Conservation (phyloP, 2,888 invertebrate genomes). For the Himalopsyche kuldschensis region DNA sequence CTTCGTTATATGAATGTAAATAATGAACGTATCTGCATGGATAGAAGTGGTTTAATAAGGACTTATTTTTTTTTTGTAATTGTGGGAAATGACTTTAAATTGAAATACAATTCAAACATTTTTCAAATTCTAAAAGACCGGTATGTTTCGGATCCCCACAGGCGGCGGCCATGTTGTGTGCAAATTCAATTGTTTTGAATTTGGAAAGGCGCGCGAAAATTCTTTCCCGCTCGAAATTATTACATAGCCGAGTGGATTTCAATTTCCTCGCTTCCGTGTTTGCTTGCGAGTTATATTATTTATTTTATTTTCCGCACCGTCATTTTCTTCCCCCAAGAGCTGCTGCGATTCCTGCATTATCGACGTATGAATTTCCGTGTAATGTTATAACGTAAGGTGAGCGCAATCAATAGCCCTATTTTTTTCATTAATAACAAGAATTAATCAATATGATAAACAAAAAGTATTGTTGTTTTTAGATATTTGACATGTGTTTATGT, state of each 20-base stretch:
- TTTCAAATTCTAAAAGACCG: too few relatives aligned
- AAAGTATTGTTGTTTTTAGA: too few relatives aligned
- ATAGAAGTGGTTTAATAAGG: too few relatives aligned
- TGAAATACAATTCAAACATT: too few relatives aligned
- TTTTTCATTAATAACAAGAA: too few relatives aligned
- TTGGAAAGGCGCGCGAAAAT: background rate
- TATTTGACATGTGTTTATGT: too few relatives aligned
- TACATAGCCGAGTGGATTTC: background rate
- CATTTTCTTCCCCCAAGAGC: background rate
- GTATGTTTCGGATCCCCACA: background rate
- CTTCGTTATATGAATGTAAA: too few relatives aligned
- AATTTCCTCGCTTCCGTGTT: background rate
- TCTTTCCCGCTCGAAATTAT: background rate
- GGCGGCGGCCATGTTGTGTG: background rate
- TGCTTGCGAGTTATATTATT: background rate
- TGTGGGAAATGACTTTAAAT: too few relatives aligned
- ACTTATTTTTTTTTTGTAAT: too few relatives aligned
- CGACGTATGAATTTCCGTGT: background rate
- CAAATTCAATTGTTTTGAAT: background rate
- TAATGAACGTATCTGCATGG: too few relatives aligned
- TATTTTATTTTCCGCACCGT: background rate
- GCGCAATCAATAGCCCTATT: background rate
- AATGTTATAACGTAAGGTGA: background rate
- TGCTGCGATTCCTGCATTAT: background rate
- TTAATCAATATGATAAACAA: too few relatives aligned